Evolutionary conservation across 2,113 vertebrate genomes (phyloP), one percentile per base, ranked within the genome.

Genomic region (Gambusia affinis): DNA sequence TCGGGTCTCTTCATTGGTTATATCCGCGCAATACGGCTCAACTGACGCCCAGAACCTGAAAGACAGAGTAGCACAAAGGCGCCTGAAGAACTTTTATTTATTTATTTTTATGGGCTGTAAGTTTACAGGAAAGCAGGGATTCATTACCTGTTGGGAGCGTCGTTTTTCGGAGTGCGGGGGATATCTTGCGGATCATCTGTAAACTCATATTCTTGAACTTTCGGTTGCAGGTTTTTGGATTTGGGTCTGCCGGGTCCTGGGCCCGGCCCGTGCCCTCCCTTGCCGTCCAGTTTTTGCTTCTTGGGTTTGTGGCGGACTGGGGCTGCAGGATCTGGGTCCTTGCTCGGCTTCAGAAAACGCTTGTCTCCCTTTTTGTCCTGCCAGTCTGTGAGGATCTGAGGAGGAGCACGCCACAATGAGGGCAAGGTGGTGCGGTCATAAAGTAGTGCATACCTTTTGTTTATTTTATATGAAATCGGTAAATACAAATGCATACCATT

Each of bases 361-460:
- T 98, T 95, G 77, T 99, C 98, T 0, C 97, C 98, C 82, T 99
- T 99, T 91, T 99, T 98, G 91, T 99, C 98, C 83, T 99, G 98
- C 98, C 98, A 99, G 81, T 99, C 98, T 1, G 98, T 99, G 63
- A 99, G 95, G 87, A 99, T 99, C 98, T 99, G 92, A 70, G 88
- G 87, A 6, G 81, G 1, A 62, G 90, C 12, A 11, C 3, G n/a
- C 6, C 15, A 14, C 12, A 33, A 35, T 2, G 19, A 54, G 3
- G 51, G 22, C 22, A n/a, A 57, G 24, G 51, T 57, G 24, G 24
- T 0, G 22, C 8, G 24, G 24, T 47, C 17, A 47, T 4, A 42
- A 42, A 42, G 39, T 15, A 42, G 39, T 12, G 39, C 39, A 42
- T 42, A 19, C 17, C 47, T 22, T 57, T 47, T 47, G 12, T 37